Base-by-base conservation (phyloP, 2,797 vertebrate species). In the Bufotes viridis region DNA sequence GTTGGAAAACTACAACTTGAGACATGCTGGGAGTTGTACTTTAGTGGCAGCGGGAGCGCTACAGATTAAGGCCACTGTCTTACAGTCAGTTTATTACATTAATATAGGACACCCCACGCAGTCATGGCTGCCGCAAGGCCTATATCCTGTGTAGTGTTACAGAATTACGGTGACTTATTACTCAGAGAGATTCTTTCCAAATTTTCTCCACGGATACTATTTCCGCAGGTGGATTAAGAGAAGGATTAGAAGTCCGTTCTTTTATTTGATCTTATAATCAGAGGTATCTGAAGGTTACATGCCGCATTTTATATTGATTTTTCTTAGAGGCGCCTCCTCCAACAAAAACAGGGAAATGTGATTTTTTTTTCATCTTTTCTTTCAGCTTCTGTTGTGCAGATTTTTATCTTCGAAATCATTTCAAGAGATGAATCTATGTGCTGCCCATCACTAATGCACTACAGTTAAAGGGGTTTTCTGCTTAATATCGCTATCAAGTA, bases 221-320 rank as follows among this genome's bases (percentile, higher is more conserved):
- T 78, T 78, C 22, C n/a, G 75, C 75, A 24, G 49, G 75, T 24
- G 58, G 53, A 78, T 75, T 63, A 61, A 78, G 72, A 78, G 49
- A 15, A n/a, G 75, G 17, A 42, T 60, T 81, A 81, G 58, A 61
- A 20, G 24, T 61, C 22, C 1, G 75, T 55, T 24, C 22, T 78
- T 78, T 78, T 78, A 78, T 78, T 78, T 78, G 75, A 78, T 78
- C 51, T 78, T 78, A 15, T 78, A 78, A 78, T 78, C 75, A 78
- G 51, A 55, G 75, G 49, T 24, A 78, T 78, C 75, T 26, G 75
- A 78, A 55, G 75, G 75, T 55, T 55, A 78, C 75, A 78, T 24
- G 75, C 11, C 1, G 74, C 49, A 76, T 55, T 55, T 55, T 76
- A 53, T 7, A 76, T 53, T 1, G 49, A 76, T 76, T 76, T 76